Evolutionary conservation across 2,888 invertebrate species (phyloP).

Genomic region (Leucophenga montana): DNA sequence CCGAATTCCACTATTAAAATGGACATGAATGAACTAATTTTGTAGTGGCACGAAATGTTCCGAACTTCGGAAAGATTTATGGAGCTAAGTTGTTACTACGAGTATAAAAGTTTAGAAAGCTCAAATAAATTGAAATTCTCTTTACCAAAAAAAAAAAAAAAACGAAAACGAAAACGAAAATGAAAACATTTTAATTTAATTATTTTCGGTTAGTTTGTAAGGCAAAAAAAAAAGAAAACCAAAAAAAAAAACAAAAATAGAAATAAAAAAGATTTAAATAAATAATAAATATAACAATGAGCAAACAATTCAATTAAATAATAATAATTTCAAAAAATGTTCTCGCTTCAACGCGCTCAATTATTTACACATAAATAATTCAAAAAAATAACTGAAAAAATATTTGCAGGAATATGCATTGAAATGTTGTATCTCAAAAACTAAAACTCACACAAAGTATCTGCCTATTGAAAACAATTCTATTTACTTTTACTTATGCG

Average conservation of each 20-base stretch:
- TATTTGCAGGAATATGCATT: background rate
- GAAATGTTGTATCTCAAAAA: background rate
- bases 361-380: conserved; percentile 66
- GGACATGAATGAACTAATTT: no score
- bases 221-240: no score
- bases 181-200: background rate
- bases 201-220: no score
- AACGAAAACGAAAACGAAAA: background rate
- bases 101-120: no score
- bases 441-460: background rate
- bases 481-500: background rate
- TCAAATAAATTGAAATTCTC: no score
- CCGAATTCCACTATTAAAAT: background rate
- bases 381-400: conserved; percentile 49
- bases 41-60: no score
- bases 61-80: no score
- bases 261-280: background rate
- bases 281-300: background rate
- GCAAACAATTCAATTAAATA: conserved; percentile 11
- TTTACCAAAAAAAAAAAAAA: background rate
- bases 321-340: conserved; percentile 30
- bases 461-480: no score
- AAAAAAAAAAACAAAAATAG: background rate
- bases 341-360: conserved; percentile 64
- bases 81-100: no score